Base-by-base conservation (phyloP, 2,113 vertebrate genomes). In the Archilochus colubris region DNA sequence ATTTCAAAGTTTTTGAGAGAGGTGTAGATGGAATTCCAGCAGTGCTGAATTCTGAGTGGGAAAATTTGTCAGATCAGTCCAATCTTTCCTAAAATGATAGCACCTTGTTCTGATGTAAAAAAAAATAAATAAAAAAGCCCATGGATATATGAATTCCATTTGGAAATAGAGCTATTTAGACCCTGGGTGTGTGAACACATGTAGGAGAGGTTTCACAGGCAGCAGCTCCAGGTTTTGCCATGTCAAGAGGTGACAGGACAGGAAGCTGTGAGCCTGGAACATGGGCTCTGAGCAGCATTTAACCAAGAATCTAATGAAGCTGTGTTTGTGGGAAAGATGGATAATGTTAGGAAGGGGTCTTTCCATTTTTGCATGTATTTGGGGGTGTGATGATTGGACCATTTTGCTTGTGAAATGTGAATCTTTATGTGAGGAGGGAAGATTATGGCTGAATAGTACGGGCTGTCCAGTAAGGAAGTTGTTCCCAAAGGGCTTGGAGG, bases 161-260 rank as follows among this genome's bases (percentile, higher is more conserved):
- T 30, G 38, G 15, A 69, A 59, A 38, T 18, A 28, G 44, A 54
- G 33, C 18, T 14, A 4, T 33, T 57, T 9, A 28, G 61, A 23
- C 7, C 5, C 7, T 38, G 40, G 31, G 48, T 10, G 11, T 2
- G 7, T 30, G 28, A 40, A 40, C 1, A 0, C 12, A n/a, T n/a
- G 9, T 30, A 14, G 31, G 48, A 83, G 38, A 58, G 50, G 19
- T 59, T 77, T 66, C 22, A 8, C 13, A 46, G 38, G 63, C 30
- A 68, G 48, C 38, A 84, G 28, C 31, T 74, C 31, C 31, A 79
- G 48, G 44, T 36, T 43, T 44, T 86, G n/a, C 24, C 6, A 0
- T 7, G 4, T 27, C 59, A 44, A 24, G 14, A 63, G 27, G 23
- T 2, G 12, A 23, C 9, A 30, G 43, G 23, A 6, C 25, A 43